Conservation (phyloP, 2,797 vertebrate genomes). For the Sarcophilus harrisii region DNA sequence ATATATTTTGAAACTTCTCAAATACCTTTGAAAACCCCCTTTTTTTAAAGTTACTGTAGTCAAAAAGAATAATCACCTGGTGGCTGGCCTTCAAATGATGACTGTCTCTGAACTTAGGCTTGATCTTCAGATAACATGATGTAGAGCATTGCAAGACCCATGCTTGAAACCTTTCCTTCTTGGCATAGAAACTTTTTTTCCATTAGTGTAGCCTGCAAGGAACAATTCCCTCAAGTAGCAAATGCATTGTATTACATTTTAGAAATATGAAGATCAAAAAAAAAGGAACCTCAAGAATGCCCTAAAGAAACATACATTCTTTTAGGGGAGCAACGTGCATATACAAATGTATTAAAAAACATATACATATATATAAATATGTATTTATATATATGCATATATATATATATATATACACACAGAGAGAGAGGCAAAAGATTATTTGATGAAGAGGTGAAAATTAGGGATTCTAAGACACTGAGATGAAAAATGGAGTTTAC, state of each 20-base stretch:
- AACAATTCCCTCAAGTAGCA: neutral
- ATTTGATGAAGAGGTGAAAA: neutral
- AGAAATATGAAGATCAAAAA: neutral
- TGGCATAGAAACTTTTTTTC: neutral
- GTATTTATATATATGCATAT: no score
- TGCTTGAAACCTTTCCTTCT: neutral
- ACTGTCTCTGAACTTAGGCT: neutral
- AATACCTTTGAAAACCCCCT: neutral
- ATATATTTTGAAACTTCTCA: neutral
- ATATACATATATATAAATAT: neutral
- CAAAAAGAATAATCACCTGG: neutral
- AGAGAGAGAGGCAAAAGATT: neutral
- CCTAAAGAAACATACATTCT: neutral
- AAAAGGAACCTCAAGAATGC: no score
- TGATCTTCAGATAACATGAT: neutral
- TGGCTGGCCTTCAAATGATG: neutral
- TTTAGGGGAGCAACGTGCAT: neutral
- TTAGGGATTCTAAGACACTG: neutral
- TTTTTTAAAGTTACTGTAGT: neutral
- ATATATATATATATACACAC: no score
- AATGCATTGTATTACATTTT: neutral
- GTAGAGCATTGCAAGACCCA: neutral
- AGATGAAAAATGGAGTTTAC: neutral
- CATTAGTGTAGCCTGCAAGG: neutral
- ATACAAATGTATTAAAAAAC: neutral